Percentiles rank a stretch among this genome's conserved stretches.
These are phyloP conservation scores for Lumbricus terrestris DNA, from an alignment of 2,888 invertebrate species.

Conservation along the genomic window DNA sequence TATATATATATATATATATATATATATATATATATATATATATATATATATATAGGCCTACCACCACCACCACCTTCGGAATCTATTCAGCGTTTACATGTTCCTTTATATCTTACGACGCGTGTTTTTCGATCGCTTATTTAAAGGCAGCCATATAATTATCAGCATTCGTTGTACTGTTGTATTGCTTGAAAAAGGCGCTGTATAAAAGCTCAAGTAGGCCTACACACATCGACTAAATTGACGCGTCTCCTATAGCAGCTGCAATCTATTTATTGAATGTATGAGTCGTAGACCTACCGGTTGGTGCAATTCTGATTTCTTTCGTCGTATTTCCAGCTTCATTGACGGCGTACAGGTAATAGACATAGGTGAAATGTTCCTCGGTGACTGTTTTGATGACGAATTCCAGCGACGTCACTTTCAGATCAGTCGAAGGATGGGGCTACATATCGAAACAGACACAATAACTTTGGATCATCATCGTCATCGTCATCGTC, in stretches of 20 bases:
- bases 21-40: too few relatives aligned
- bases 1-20: too few relatives aligned
- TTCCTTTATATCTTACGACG: too few relatives aligned
- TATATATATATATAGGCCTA: too few relatives aligned
- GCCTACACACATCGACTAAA: not conserved
- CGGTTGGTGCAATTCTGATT: not conserved
- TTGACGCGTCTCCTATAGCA: not conserved
- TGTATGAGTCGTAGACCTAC: not conserved
- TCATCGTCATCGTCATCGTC: not conserved
- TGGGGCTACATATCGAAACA: not conserved
- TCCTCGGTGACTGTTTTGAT: not conserved
- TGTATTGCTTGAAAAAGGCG: not conserved
- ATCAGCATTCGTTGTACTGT: not conserved
- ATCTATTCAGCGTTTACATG: too few relatives aligned
- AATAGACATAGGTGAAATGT: not conserved
- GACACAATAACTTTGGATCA: not conserved
- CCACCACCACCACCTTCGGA: too few relatives aligned
- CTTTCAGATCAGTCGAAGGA: not conserved
- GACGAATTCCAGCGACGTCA: not conserved
- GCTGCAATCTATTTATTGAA: not conserved
- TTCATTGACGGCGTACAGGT: not conserved
- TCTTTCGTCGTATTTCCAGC: not conserved
- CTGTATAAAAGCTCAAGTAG: not conserved
- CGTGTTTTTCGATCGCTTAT: too few relatives aligned
- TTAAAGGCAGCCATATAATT: not conserved